A percentile compares a stretch with the other conserved stretches of the same genome.
Evolutionary conservation across 2,888 invertebrate genomes (phyloP).

Genomic region (Melinopterus prodromus): DNA sequence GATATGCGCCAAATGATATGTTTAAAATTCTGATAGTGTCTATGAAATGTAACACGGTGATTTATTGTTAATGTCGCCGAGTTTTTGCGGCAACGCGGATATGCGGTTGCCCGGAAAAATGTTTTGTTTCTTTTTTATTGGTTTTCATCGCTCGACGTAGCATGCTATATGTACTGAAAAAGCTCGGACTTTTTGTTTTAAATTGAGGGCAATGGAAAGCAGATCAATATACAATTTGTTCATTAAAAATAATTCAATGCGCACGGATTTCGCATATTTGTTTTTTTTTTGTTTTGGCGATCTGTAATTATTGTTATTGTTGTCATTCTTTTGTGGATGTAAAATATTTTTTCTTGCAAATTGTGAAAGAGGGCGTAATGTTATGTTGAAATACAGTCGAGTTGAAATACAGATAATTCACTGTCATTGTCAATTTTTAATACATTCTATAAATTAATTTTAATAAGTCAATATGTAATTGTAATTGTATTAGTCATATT

Average conservation of each 20-base stretch:
- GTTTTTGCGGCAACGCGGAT: not conserved
- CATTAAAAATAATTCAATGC: not conserved
- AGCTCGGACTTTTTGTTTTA: not conserved
- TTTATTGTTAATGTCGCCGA: not conserved
- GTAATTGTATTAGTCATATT: no score
- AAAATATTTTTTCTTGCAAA: no score
- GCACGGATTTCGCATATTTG: not conserved
- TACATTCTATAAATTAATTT: no score
- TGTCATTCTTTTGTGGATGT: no score
- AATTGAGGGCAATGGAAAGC: not conserved
- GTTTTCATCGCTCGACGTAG: not conserved
- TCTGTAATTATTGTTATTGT: no score
- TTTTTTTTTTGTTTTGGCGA: no score
- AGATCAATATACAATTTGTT: not conserved
- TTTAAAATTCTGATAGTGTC: not conserved
- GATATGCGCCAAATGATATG: conserved; percentile 4
- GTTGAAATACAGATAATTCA: no score
- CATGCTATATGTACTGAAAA: not conserved
- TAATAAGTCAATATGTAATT: no score
- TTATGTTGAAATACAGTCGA: no score
- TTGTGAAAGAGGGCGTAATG: no score
- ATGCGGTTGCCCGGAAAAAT: not conserved
- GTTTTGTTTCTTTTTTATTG: not conserved
- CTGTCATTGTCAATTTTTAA: no score
- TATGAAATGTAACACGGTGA: not conserved